Base-by-base conservation (phyloP, 2,113 vertebrate species). In the Phainopepla nitens region DNA sequence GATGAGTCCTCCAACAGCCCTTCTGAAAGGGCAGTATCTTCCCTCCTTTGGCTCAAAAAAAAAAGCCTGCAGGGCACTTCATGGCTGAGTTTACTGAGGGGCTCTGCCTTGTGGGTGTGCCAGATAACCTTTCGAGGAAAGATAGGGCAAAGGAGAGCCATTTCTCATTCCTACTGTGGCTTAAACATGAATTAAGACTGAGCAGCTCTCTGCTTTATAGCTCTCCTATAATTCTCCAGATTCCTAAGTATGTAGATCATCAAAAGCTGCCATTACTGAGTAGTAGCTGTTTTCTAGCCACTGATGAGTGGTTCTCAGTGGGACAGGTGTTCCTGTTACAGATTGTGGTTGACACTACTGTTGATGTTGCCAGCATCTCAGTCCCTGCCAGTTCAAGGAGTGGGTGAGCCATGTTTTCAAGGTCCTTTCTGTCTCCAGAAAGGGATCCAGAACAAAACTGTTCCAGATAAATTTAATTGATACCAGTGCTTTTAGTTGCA, bases 331-430 rank as follows among this genome's bases (percentile, higher is more conserved):
- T 79, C 22, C 27, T 72, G 5, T 76, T 66, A 29, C 21, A 72
- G 33, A 7, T 31, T 3, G 19, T 58, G 33, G 18, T n/a, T 94
- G 61, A 78, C 33, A 47, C 9, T 45, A 24, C 31, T 78, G 42
- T 54, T 0, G 0, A 4, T 56, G 31, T 57, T 70, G 36, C 36
- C 19, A 61, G 3, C 19, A 16, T 75, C 47, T 89, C 10, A 25
- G 0, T 89, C 64, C 35, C 33, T 66, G 42, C 23, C 36, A 36
- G 23, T 87, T 87, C 45, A 79, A 50, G 47, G 56, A 64, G n/a
- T n/a, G 31, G 11, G 8, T 56, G 16, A 77, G 17, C 29, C 62
- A 19, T 50, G 39, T 53, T 76, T 91, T 92, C 2, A 3, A 45
- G 44, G 47, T 78, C 28, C 31, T 86, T 64, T 94, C 39, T 91